Conservation (phyloP, 1,140 invertebrate genomes). For the Neodiprion pinetum region DNA sequence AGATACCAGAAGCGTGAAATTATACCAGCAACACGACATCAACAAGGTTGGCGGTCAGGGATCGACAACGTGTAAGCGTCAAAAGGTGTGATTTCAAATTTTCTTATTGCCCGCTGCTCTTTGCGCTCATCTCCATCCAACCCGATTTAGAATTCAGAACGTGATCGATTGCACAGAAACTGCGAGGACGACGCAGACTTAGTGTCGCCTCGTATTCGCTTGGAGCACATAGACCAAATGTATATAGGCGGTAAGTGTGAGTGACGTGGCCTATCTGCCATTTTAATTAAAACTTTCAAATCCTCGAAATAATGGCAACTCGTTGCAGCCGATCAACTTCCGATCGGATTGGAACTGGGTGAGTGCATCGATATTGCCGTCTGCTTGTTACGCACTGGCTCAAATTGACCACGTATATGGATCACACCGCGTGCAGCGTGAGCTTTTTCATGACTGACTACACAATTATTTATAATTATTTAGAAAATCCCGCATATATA, state of each 20-base stretch:
- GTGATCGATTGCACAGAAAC: conserved; percentile 42
- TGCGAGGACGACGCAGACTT: not conserved
- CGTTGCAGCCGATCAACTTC: not conserved
- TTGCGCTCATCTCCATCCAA: too few relatives aligned
- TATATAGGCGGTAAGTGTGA: too few relatives aligned
- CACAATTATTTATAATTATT: conserved; percentile 30
- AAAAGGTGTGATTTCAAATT: not conserved
- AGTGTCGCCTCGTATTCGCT: too few relatives aligned
- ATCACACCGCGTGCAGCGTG: not conserved
- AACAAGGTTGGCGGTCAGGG: not conserved
- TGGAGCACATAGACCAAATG: too few relatives aligned
- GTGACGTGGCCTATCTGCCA: not conserved
- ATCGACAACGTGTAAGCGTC: not conserved
- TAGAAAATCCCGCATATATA: conserved; percentile 19
- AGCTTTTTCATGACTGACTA: not conserved
- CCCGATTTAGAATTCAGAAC: conserved; percentile 43
- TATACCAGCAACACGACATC: not conserved
- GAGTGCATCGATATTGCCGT: conserved; percentile 19
- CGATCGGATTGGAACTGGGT: not conserved
- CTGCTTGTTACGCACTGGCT: not conserved
- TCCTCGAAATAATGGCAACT: conserved; percentile 24
- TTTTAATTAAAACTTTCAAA: conserved; percentile 46
- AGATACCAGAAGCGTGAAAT: not conserved
- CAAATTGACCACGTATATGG: not conserved
- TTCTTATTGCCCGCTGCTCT: not conserved